phyloP scores from a whole-genome alignment of 2,113 vertebrate species.

The Sylvicapra grimmia region DNA sequence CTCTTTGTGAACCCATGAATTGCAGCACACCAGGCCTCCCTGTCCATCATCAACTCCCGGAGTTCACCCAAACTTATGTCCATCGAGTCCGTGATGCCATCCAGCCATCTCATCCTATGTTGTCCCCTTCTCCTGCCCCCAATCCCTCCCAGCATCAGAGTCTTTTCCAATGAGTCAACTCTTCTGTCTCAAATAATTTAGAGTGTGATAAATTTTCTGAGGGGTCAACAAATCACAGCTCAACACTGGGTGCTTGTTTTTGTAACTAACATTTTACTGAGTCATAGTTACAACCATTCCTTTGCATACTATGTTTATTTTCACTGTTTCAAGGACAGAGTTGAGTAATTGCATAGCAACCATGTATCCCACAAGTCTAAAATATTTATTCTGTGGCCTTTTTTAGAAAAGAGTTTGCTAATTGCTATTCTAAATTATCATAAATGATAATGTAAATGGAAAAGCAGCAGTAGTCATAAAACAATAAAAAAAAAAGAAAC shows the following conservation, averaged over 20 bases:
- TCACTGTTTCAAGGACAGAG: background rate
- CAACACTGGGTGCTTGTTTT: background rate
- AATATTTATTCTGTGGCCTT: background rate
- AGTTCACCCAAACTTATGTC: too few relatives aligned
- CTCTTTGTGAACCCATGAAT: too few relatives aligned
- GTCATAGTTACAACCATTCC: background rate
- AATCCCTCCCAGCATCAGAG: too few relatives aligned
- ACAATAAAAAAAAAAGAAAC: background rate
- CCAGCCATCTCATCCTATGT: too few relatives aligned
- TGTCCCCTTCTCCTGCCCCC: too few relatives aligned
- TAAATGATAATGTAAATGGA: background rate
- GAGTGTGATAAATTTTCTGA: background rate
- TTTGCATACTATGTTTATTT: background rate
- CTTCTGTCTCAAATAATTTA: background rate
- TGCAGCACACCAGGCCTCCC: too few relatives aligned
- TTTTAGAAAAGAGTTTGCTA: background rate
- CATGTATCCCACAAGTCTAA: background rate
- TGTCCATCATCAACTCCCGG: too few relatives aligned
- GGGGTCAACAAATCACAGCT: background rate
- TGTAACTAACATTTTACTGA: background rate
- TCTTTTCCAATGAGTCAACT: too few relatives aligned
- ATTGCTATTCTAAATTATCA: background rate
- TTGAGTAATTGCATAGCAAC: background rate
- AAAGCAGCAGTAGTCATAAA: background rate
- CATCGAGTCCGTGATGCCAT: too few relatives aligned